Conservation (phyloP, 2,797 vertebrate genomes). For the Hemibagrus guttatus region DNA sequence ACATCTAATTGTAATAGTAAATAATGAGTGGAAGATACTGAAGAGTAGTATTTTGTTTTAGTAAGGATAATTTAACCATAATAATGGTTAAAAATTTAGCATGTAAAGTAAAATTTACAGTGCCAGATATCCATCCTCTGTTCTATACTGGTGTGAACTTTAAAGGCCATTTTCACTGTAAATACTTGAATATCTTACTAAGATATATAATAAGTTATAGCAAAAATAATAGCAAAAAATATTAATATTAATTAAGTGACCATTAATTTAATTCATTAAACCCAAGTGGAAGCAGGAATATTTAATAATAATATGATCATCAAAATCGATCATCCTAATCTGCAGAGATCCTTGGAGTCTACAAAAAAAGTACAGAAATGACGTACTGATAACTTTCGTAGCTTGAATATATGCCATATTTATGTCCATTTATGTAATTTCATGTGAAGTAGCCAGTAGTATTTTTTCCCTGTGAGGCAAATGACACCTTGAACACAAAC, state of each 20-base stretch:
- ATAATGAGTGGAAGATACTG: not conserved
- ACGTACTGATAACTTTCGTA: not conserved
- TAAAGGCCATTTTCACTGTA: not conserved
- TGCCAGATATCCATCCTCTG: not conserved
- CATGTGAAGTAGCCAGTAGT: not conserved
- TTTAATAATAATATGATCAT: not conserved
- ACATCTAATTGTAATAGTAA: not conserved
- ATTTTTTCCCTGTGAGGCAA: not conserved
- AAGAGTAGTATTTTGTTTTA: not conserved
- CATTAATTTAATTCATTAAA: not conserved
- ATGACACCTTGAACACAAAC: not conserved
- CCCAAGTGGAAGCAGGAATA: not conserved
- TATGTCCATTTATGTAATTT: not conserved
- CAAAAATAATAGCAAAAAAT: not conserved
- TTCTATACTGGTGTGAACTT: not conserved
- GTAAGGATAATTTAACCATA: too few species aligned
- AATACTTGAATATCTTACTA: not conserved
- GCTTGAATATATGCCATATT: not conserved
- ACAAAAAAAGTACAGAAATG: not conserved
- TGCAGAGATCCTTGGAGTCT: not conserved
- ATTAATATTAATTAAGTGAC: not conserved
- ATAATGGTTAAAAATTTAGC: not conserved
- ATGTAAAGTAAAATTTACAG: not conserved
- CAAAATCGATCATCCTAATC: not conserved
- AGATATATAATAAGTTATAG: not conserved